Base-by-base conservation (phyloP, 2,797 vertebrate genomes). In the Sparus aurata region DNA sequence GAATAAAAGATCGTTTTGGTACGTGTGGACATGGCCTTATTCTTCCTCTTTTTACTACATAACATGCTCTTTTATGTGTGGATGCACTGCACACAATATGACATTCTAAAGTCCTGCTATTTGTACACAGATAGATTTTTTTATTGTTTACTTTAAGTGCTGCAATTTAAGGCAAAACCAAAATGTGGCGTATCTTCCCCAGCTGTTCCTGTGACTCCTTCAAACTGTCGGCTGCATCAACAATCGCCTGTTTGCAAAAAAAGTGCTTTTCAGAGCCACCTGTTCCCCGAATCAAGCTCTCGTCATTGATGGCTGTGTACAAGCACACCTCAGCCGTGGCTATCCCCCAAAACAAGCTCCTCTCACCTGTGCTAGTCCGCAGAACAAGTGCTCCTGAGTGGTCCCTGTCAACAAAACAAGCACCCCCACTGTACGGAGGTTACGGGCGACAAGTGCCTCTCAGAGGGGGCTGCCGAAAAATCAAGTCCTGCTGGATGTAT, bases 341-440 rank as follows among this genome's bases (percentile, higher is more conserved):
- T 52, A 17, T 50, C 53, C 60, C 60, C 34, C 20, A 59, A 77
- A 86, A 87, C 78, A 79, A 75, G 69, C 55, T 12, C 80, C 74
- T 71, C 82, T 75, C 72, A 75, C 71, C 70, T 17, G 50, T 20
- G 22, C 60, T 67, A 41, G 57, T 59, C 54, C 41, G 23, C 75
- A 61, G 53, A 77, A 72, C 67, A 79, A 86, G 75, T 47, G 79
- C 72, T 73, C 82, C 73, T 68, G 84, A 88, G 85, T 62, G 77
- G 61, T 52, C 73, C 75, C 73, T 88, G 83, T 88, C 87, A 84
- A 83, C 86, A 80, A 84, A 90, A 83, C 80, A 86, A 85, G 73
- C 66, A 13, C 69, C 78, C 34, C 78, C 73, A 10, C 79, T 46
- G 77, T 27, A 43, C 16, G 2, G 75, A 65, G 80, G 86, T 83